Evolutionary conservation across 2,113 vertebrate genomes (phyloP).

Genomic region (Puma concolor): DNA sequence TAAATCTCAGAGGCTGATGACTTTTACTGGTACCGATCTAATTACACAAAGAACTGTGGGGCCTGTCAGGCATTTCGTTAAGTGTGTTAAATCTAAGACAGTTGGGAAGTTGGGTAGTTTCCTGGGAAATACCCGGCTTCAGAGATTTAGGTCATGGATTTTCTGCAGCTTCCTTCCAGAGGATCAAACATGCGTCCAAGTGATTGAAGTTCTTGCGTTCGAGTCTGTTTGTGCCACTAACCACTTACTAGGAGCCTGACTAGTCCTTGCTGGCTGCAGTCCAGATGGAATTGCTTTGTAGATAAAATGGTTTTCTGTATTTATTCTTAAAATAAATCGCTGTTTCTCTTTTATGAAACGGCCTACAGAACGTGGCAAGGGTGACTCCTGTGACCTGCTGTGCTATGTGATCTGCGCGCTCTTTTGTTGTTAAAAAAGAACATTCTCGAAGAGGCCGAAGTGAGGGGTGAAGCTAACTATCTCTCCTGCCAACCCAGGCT

Average conservation of each 20-base stretch:
- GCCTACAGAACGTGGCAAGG: neutral
- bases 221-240: neutral
- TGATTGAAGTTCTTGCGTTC: neutral
- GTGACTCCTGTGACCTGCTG: neutral
- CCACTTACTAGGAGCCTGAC: neutral
- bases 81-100: slow-evolving; percentile 38
- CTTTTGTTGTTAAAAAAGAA: neutral
- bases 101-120: slow-evolving; percentile 69
- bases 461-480: neutral
- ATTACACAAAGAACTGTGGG: slow-evolving; percentile 26
- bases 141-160: slow-evolving; percentile 54
- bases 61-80: slow-evolving; percentile 32
- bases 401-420: neutral
- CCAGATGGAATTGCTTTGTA: neutral
- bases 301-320: neutral
- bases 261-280: neutral
- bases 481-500: neutral
- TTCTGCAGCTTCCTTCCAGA: neutral
- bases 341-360: neutral
- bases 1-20: neutral
- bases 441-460: slow-evolving; percentile 2
- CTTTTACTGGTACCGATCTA: neutral
- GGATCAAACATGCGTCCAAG: slow-evolving; percentile 19
- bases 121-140: slow-evolving; percentile 74
- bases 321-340: neutral